A percentile compares a stretch with the other conserved stretches of the same genome.
phyloP scores from a whole-genome alignment of 2,797 vertebrate species.

The Chlorospingus semifuscus region DNA sequence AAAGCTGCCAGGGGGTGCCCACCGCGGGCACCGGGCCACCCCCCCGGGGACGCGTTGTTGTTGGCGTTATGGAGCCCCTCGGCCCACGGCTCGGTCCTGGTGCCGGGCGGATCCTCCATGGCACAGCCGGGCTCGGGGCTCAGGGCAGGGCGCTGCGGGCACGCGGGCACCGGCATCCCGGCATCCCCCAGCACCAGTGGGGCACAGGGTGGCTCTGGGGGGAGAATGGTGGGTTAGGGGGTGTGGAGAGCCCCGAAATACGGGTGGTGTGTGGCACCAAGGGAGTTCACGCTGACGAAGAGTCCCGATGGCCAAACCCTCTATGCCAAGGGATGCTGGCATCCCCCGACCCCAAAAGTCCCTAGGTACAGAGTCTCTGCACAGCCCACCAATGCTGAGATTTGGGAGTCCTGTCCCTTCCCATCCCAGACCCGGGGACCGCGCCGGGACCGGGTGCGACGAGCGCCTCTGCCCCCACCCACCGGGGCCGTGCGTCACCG shows the following conservation, averaged over 20 bases:
- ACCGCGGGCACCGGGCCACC: slow-evolving; percentile 35
- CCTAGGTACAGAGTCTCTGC: accelerated
- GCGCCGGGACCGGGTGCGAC: neutral
- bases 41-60: slow-evolving; percentile 62
- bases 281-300: neutral
- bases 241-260: accelerated
- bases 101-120: slow-evolving; percentile 66
- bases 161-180: slow-evolving; percentile 74
- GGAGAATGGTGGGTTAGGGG: neutral
- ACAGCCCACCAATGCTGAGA: neutral
- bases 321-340: neutral
- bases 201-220: slow-evolving; percentile 75
- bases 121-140: slow-evolving; percentile 73
- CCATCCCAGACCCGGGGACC: neutral
- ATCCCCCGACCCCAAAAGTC: neutral
- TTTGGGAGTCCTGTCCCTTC: neutral
- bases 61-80: slow-evolving; percentile 70
- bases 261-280: accelerated
- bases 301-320: neutral
- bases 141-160: slow-evolving; percentile 65
- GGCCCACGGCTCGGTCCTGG: neutral
- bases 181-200: slow-evolving; percentile 77
- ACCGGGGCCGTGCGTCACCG: neutral
- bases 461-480: neutral
- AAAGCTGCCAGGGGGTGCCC: slow-evolving; percentile 77